A percentile compares a stretch with the other conserved stretches of the same genome.
phyloP scores from a whole-genome alignment of 2,888 invertebrate genomes.

The Lasioglossum leucozonium region DNA sequence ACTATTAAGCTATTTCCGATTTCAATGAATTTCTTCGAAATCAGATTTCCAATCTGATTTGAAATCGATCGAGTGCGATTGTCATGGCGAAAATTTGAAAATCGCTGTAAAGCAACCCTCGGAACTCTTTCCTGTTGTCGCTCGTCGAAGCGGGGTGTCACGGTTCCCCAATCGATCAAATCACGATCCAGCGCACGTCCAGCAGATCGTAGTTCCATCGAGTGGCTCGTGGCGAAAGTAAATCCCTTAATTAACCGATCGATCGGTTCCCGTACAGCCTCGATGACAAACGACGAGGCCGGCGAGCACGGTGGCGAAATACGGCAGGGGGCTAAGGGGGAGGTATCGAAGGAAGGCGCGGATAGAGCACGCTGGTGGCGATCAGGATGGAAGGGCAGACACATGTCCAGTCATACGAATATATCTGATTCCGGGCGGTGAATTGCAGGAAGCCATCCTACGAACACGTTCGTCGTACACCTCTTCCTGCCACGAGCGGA shows the following conservation, averaged over 20 bases:
- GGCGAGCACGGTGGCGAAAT: neutral
- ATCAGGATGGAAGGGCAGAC: slow-evolving; percentile 36
- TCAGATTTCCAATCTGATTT: no score
- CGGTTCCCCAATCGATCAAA: neutral
- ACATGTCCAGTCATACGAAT: slow-evolving; percentile 69
- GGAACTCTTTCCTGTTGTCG: neutral
- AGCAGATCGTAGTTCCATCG: slow-evolving; percentile 18
- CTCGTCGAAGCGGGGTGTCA: neutral
- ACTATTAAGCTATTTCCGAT: no score
- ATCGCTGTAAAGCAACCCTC: neutral
- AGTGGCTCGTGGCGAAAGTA: slow-evolving; percentile 59
- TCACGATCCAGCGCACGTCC: slow-evolving; percentile 51
- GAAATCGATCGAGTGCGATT: no score
- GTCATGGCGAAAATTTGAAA: neutral
- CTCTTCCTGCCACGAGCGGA: slow-evolving; percentile 65
- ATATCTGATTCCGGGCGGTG: slow-evolving; percentile 66
- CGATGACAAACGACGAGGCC: neutral
- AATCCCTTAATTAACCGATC: slow-evolving; percentile 52
- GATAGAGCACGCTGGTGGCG: slow-evolving; percentile 1
- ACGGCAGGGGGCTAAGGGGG: neutral
- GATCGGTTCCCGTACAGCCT: slow-evolving; percentile 26
- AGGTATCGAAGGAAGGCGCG: neutral
- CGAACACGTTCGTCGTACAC: slow-evolving; percentile 70
- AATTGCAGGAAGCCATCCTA: slow-evolving; percentile 69
- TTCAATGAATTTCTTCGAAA: no score